Base-by-base conservation (phyloP, 2,888 invertebrate species). In the Gnatocerus cornutus region DNA sequence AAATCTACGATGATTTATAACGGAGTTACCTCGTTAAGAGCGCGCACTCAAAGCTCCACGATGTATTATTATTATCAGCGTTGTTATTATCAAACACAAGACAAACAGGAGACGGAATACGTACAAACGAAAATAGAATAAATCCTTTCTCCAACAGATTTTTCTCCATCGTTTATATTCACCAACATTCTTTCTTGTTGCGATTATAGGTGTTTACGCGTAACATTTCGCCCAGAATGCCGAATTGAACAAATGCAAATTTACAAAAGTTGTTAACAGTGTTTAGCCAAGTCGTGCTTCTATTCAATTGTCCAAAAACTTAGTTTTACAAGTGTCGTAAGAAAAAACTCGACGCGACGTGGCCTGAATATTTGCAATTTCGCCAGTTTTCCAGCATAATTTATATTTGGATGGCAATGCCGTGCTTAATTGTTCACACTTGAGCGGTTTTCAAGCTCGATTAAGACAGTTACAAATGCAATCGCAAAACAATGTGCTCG, bases 1-100 rank as follows among this genome's bases (percentile, higher is more conserved):
- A 66, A 66, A 69, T 71, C 63, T 61, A 53, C 53, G 65, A 56
- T 71, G 73, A 73, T 74, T 71, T 73, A 74, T 39, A 41, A 27
- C 50, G 21, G 41, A 33, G 59, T 59, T 50, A 14, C 21, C 41
- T 62, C 63, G 69, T 66, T 66, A 69, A 64, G 27, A 64, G 65
- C 12, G 39, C 27, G 33, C 21, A 10, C 10, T 33, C 13, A 37
- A 29, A 52, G 14, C 30, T 5, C 21, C 9, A 12, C 14, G 6
- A 48, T 3, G 29, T 52, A 55, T 55, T 56, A 56, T 56, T 27
- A 43, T 13, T 41, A 10, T 13, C 43, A 43, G n/a, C 21, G 10
- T 56, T 43, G 14, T 14, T 46, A 46, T 12, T 12, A 41, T 12
- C 41, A 13, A 12, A 37, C 12, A 10, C 41, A 9, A 7, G 33